Conservation (phyloP, 2,888 invertebrate species). For the Hedya salicella region DNA sequence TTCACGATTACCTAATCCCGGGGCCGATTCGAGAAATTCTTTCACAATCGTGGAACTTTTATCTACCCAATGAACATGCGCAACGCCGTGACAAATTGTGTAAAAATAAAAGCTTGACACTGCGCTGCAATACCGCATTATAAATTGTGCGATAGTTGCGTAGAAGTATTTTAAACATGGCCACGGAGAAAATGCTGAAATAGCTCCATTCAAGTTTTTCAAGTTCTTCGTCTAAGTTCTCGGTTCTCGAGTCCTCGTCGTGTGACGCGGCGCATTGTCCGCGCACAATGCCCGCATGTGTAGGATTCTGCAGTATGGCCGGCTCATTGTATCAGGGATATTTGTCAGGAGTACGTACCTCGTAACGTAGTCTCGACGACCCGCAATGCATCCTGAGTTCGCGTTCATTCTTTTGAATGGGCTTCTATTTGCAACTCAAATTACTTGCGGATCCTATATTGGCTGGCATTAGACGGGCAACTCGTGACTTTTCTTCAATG, state of each 20-base stretch:
- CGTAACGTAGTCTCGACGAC: slow-evolving; percentile 44
- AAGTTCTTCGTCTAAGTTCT: slow-evolving; percentile 75
- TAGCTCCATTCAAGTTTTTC: slow-evolving; percentile 76
- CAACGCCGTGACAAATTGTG: slow-evolving; percentile 18
- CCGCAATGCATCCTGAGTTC: slow-evolving; percentile 55
- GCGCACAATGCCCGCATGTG: slow-evolving; percentile 75
- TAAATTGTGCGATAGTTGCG: slow-evolving; percentile 18
- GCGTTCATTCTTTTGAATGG: slow-evolving; percentile 56
- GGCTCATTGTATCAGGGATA: slow-evolving; percentile 61
- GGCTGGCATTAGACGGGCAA: slow-evolving; percentile 30
- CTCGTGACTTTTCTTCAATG: slow-evolving; percentile 27
- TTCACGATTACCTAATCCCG: slow-evolving; percentile 14
- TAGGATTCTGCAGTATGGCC: slow-evolving; percentile 71
- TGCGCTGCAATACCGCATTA: slow-evolving; percentile 16
- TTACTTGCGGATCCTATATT: slow-evolving; percentile 52
- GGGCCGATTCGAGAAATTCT: slow-evolving; percentile 16
- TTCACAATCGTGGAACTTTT: slow-evolving; percentile 22
- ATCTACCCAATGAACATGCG: neutral
- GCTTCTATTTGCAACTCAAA: slow-evolving; percentile 50
- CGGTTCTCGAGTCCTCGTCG: slow-evolving; percentile 68
- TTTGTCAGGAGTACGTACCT: slow-evolving; percentile 63
- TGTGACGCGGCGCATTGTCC: slow-evolving; percentile 74
- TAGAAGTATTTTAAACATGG: slow-evolving; percentile 34
- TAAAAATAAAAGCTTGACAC: slow-evolving; percentile 21
- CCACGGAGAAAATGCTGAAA: slow-evolving; percentile 65